Evolutionary conservation across 2,797 vertebrate genomes (phyloP).

Genomic region (Falco biarmicus): DNA sequence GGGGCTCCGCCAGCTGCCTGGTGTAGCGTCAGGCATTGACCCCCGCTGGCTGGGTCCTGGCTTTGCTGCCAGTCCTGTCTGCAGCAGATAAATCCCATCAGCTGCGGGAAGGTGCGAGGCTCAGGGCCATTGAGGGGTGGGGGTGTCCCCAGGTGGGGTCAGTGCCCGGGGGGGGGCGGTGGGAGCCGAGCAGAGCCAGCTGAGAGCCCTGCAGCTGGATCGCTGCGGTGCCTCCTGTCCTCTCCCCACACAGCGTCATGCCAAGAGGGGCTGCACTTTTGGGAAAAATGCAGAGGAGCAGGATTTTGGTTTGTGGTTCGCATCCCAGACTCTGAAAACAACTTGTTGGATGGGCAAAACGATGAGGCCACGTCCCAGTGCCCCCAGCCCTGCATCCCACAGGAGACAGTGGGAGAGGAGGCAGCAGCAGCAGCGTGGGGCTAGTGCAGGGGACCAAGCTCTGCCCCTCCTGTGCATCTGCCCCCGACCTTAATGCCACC

Average conservation of each 20-base stretch:
- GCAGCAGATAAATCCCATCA: not conserved
- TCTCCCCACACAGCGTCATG: accelerated
- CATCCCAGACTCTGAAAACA: not conserved
- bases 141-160: accelerated
- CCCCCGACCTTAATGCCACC: not conserved
- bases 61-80: not conserved
- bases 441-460: not conserved
- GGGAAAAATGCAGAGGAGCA: not conserved
- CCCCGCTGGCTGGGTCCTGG: accelerated
- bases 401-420: not conserved
- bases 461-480: not conserved
- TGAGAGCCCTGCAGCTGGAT: not conserved
- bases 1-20: not conserved
- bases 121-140: accelerated
- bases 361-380: not conserved
- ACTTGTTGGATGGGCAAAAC: not conserved
- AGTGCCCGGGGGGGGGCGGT: not conserved
- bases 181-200: not conserved
- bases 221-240: not conserved
- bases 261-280: not conserved
- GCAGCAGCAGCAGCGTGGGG: accelerated
- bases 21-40: too few relatives aligned
- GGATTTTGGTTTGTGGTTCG: not conserved
- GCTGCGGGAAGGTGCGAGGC: not conserved
- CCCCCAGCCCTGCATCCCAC: accelerated